Conservation (phyloP, 2,113 vertebrate species). For the Poicephalus meyeri region DNA sequence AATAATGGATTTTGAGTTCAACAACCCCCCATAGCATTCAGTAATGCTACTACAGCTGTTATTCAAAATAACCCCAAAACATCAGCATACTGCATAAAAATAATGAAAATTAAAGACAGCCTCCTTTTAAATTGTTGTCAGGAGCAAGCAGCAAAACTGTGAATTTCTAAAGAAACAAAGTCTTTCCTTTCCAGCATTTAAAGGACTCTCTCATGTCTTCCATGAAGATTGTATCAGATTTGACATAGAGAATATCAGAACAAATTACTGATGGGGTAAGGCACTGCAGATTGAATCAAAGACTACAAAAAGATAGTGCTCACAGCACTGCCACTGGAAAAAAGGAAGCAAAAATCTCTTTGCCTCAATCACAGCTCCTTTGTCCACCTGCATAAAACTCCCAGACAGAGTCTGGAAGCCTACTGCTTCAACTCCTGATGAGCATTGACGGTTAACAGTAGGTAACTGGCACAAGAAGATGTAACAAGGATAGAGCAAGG, state of each 20-base stretch:
- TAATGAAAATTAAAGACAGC: neutral
- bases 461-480: constrained; percentile 16
- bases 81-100: neutral
- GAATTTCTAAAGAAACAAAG: neutral
- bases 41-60: neutral
- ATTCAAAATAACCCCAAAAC: neutral
- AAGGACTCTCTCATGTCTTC: neutral
- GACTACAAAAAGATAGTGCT: constrained; percentile 8
- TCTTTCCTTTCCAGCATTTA: neutral
- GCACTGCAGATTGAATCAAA: neutral
- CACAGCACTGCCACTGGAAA: neutral
- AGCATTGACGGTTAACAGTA: constrained; percentile 31
- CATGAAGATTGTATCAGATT: neutral
- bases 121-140: neutral
- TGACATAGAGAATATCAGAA: neutral
- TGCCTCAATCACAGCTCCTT: constrained; percentile 54
- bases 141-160: neutral
- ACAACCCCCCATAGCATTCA: neutral
- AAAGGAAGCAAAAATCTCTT: constrained; percentile 12
- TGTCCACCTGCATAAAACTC: constrained; percentile 48
- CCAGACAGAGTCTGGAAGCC: neutral
- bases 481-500: neutral
- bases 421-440: constrained; percentile 32
- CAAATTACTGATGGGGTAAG: neutral
- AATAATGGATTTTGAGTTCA: neutral